A percentile compares a stretch with the other conserved stretches of the same genome.
Conservation (phyloP, 2,797 vertebrate species). For the Lophotriccus pileatus region DNA sequence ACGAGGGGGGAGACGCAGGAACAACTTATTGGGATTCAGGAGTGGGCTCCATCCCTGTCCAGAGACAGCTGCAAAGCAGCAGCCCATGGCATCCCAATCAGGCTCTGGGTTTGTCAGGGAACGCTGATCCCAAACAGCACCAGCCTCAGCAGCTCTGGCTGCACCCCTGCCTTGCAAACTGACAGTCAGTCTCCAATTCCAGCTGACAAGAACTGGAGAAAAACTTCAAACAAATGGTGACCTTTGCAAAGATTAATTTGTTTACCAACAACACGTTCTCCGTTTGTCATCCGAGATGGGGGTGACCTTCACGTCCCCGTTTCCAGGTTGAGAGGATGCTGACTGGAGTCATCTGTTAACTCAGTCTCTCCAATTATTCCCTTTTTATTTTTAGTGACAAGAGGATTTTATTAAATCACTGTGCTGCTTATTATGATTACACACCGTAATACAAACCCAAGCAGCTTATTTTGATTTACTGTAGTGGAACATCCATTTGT, state of each 20-base stretch:
- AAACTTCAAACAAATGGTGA: slow-evolving; percentile 93
- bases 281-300: slow-evolving; percentile 85
- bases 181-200: slow-evolving; percentile 87
- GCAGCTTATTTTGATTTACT: slow-evolving; percentile 74
- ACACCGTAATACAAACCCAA: slow-evolving; percentile 57
- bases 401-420: slow-evolving; percentile 73
- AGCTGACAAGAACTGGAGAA: slow-evolving; percentile 85
- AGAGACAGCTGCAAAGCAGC: slow-evolving; percentile 98
- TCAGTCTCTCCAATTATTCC: slow-evolving; percentile 80
- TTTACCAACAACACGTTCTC: slow-evolving; percentile 86
- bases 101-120: slow-evolving; percentile 85
- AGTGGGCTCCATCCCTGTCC: slow-evolving; percentile 88
- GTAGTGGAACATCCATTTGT: slow-evolving; percentile 73
- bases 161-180: slow-evolving; percentile 81
- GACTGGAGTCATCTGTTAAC: slow-evolving; percentile 85
- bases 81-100: slow-evolving; percentile 96
- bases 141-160: slow-evolving; percentile 79
- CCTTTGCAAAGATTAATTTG: slow-evolving; percentile 97
- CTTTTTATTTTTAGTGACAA: slow-evolving; percentile 76
- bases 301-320: slow-evolving; percentile 89
- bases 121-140: slow-evolving; percentile 88
- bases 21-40: slow-evolving; percentile 95
- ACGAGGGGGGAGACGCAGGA: slow-evolving; percentile 83
- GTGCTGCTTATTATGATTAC: slow-evolving; percentile 72
- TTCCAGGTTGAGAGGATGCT: slow-evolving; percentile 81